Percentiles rank a stretch among this genome's conserved stretches.
These are phyloP conservation scores for Notiomystis cincta DNA, from an alignment of 2,113 vertebrate species.

Conservation along the genomic window DNA sequence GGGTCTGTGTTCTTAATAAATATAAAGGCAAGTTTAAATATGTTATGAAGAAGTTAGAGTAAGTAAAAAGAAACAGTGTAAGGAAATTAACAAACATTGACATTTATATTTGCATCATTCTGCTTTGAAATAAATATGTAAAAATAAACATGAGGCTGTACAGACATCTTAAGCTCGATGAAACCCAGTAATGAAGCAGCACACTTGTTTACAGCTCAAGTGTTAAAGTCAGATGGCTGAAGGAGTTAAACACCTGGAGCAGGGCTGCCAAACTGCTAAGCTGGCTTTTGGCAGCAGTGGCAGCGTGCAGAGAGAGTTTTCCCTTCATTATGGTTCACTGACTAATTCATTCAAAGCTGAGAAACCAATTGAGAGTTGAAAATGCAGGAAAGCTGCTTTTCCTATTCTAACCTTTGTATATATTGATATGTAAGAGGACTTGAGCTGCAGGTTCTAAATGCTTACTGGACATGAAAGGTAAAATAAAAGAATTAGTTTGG, in stretches of 20 bases:
- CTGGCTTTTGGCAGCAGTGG: conserved; percentile 31
- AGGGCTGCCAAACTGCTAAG: neutral
- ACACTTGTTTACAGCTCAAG: neutral
- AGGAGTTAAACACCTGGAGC: conserved; percentile 48
- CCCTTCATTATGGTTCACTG: neutral
- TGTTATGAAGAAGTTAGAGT: neutral
- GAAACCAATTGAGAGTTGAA: neutral
- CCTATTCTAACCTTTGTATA: neutral
- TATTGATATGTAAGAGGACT: neutral
- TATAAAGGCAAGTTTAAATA: neutral
- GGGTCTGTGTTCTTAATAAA: neutral
- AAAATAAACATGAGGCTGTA: neutral
- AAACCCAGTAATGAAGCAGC: neutral
- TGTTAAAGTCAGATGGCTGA: neutral
- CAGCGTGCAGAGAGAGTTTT: neutral
- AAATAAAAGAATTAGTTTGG: neutral
- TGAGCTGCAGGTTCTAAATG: neutral
- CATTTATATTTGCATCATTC: neutral
- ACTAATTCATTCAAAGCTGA: conserved; percentile 22
- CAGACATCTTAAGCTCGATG: neutral
- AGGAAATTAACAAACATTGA: neutral
- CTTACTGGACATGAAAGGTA: neutral
- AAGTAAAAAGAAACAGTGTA: neutral
- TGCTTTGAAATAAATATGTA: neutral
- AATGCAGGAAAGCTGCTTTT: neutral